phyloP scores from a whole-genome alignment of 1,140 invertebrate genomes.

The Dysdera silvatica region DNA sequence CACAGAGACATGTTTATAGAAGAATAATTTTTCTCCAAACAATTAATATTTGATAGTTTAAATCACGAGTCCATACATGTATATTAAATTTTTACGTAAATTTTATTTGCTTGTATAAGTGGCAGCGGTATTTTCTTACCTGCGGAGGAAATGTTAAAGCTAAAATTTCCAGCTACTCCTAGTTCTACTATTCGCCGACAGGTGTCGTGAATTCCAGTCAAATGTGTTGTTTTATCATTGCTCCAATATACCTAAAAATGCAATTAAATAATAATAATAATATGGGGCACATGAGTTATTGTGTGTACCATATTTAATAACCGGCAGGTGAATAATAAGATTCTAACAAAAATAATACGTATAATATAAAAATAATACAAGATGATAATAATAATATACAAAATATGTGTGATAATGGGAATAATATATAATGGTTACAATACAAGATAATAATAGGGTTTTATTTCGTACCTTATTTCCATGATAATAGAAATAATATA shows the following conservation, averaged over 20 bases:
- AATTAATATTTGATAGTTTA: no score
- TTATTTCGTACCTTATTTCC: neutral
- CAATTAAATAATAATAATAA: no score
- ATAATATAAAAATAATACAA: neutral
- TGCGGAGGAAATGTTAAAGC: conserved; percentile 29
- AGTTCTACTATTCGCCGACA: conserved; percentile 19
- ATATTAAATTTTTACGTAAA: no score
- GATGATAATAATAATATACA: neutral
- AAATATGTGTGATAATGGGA: neutral
- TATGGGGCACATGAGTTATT: no score
- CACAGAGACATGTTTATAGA: no score
- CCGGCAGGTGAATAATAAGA: neutral
- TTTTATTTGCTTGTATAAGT: no score
- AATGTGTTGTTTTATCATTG: conserved; percentile 21
- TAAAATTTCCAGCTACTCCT: conserved; percentile 27
- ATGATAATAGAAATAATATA: neutral
- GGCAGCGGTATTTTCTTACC: no score
- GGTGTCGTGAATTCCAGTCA: conserved; percentile 27
- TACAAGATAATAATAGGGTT: neutral
- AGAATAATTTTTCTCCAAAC: no score
- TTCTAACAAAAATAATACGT: neutral
- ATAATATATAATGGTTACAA: neutral
- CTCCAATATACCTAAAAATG: conserved; percentile 29
- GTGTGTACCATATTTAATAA: no score
- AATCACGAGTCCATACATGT: no score